A percentile compares a stretch with the other conserved stretches of the same genome.
phyloP scores from a whole-genome alignment of 2,797 vertebrate species.

The Paramormyrops hopkinsi region DNA sequence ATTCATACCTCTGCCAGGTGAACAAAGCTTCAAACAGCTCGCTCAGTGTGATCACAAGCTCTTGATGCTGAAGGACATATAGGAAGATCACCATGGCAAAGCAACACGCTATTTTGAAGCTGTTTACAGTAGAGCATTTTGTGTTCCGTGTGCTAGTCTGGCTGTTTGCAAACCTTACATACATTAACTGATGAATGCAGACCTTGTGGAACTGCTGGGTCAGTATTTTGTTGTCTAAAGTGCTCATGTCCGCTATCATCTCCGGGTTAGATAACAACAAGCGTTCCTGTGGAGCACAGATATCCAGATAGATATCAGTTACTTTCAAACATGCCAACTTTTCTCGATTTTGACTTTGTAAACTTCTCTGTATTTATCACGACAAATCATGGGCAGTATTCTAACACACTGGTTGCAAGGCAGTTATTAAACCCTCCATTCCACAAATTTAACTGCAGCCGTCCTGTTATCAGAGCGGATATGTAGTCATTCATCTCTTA shows the following conservation, averaged over 20 bases:
- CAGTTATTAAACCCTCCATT: not conserved
- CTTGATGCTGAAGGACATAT: slow-evolving; percentile 49
- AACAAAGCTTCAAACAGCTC: slow-evolving; percentile 69
- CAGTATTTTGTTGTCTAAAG: slow-evolving; percentile 56
- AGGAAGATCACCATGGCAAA: not conserved
- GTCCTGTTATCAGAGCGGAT: not conserved
- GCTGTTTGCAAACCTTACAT: slow-evolving; percentile 57
- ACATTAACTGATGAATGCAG: slow-evolving; percentile 67
- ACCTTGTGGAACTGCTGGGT: slow-evolving; percentile 68
- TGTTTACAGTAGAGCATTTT: not conserved
- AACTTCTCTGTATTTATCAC: not conserved
- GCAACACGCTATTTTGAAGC: not conserved
- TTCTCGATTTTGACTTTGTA: not conserved
- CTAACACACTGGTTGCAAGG: not conserved
- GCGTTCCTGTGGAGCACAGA: slow-evolving; percentile 49
- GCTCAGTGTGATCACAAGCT: slow-evolving; percentile 62
- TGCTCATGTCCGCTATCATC: slow-evolving; percentile 68
- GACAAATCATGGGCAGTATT: not conserved
- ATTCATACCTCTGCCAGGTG: slow-evolving; percentile 57
- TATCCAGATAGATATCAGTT: not conserved
- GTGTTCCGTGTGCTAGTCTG: not conserved
- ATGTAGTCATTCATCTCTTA: not conserved
- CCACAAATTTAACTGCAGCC: not conserved
- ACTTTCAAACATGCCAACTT: not conserved
- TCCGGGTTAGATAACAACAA: slow-evolving; percentile 68